Conservation (phyloP, 2,888 invertebrate species). For the Ptycholaimellus sp. region DNA sequence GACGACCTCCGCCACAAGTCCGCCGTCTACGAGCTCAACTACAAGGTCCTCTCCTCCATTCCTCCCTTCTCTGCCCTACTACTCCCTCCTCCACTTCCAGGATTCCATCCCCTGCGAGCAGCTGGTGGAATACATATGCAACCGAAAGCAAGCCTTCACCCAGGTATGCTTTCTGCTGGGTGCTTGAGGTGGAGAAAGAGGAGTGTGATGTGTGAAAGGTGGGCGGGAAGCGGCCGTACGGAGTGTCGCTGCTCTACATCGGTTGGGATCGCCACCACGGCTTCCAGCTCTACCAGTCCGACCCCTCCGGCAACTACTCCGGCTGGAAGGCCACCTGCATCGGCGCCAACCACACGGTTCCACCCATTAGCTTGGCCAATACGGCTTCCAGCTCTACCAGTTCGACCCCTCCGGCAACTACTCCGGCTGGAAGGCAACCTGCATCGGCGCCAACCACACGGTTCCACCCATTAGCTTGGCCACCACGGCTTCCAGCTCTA, state of each 20-base stretch:
- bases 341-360: too few relatives aligned
- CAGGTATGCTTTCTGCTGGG: slow-evolving; percentile 37
- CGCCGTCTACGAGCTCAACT: slow-evolving; percentile 12
- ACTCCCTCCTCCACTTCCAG: too few relatives aligned
- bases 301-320: slow-evolving; percentile 95
- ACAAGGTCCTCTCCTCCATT: too few relatives aligned
- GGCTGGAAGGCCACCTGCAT: slow-evolving; percentile 99
- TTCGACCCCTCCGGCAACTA: too few relatives aligned
- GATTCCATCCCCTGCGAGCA: slow-evolving; percentile 97
- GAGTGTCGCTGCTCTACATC: slow-evolving; percentile 93
- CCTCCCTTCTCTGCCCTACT: too few relatives aligned
- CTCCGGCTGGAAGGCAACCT: too few relatives aligned
- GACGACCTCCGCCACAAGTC: slow-evolving; percentile 49
- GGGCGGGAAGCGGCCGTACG: slow-evolving; percentile 92
- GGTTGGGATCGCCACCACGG: slow-evolving; percentile 99
- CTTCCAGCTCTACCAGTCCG: slow-evolving; percentile 96
- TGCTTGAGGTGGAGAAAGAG: not conserved
- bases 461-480: too few relatives aligned
- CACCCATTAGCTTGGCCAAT: too few relatives aligned
- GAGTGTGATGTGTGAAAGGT: too few relatives aligned
- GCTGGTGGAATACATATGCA: slow-evolving; percentile 83
- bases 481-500: too few relatives aligned
- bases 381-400: too few relatives aligned
- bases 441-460: too few relatives aligned
- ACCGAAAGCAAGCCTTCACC: slow-evolving; percentile 95